phyloP scores from a whole-genome alignment of 1,140 invertebrate species.

The Lutraria rhynchaena region DNA sequence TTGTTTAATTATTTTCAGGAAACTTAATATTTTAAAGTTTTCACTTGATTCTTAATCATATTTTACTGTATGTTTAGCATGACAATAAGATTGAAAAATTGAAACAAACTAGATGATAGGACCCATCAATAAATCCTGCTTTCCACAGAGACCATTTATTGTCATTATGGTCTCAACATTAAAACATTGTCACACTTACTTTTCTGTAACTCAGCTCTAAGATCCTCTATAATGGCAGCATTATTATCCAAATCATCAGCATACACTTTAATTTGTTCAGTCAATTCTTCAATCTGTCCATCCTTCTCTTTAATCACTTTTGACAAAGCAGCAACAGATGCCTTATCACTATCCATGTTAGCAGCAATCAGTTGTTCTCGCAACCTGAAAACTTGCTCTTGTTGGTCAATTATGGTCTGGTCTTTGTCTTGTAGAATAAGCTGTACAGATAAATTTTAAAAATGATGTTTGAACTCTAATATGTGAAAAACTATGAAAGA shows the following conservation, averaged over 20 bases:
- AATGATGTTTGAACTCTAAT: background rate
- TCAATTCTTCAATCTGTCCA: slow-evolving; percentile 86
- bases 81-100: no score
- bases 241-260: slow-evolving; percentile 87
- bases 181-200: no score
- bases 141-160: no score
- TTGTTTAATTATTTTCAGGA: no score
- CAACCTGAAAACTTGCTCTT: slow-evolving; percentile 82
- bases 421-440: slow-evolving; percentile 86
- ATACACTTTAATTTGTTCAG: slow-evolving; percentile 87
- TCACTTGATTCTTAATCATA: no score
- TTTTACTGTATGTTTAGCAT: no score
- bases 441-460: slow-evolving; percentile 61
- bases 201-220: slow-evolving; percentile 82
- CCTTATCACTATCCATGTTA: slow-evolving; percentile 82
- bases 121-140: no score
- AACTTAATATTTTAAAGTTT: no score
- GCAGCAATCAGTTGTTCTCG: slow-evolving; percentile 80
- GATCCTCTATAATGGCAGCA: slow-evolving; percentile 84
- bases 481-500: no score
- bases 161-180: no score
- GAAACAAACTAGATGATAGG: no score
- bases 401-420: slow-evolving; percentile 84
- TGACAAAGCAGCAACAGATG: slow-evolving; percentile 79
- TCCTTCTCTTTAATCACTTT: slow-evolving; percentile 86